Percentiles rank a stretch among this genome's conserved stretches.
phyloP scores from a whole-genome alignment of 2,888 invertebrate species.

The Sesia bembeciformis region DNA sequence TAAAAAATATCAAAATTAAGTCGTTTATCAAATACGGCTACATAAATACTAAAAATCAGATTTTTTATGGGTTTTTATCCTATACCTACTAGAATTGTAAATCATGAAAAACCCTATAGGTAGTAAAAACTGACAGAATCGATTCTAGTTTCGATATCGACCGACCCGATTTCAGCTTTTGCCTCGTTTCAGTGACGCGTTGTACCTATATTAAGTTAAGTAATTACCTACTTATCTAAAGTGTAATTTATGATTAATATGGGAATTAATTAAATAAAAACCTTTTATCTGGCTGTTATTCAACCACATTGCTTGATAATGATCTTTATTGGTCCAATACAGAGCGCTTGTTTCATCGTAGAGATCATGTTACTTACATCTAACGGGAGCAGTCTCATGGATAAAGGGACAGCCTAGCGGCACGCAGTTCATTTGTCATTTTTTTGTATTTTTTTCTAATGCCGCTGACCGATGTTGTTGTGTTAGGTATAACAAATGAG shows the following conservation, averaged over 20 bases:
- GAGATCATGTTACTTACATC: slow-evolving; percentile 40
- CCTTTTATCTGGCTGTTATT: slow-evolving; percentile 1
- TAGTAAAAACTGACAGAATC: no score
- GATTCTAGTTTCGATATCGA: no score
- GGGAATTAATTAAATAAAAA: no score
- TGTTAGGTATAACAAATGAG: slow-evolving; percentile 59
- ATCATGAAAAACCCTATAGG: neutral
- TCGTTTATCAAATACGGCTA: no score
- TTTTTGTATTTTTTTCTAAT: slow-evolving; percentile 50
- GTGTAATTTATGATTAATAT: no score
- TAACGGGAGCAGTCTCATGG: slow-evolving; percentile 65
- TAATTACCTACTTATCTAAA: no score
- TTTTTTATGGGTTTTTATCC: no score
- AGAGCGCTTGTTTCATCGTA: slow-evolving; percentile 49
- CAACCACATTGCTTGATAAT: slow-evolving; percentile 55
- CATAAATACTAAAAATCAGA: no score
- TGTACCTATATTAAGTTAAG: neutral
- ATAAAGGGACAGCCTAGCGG: slow-evolving; percentile 47
- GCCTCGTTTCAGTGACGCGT: neutral
- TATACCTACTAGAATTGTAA: no score
- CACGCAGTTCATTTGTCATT: slow-evolving; percentile 31
- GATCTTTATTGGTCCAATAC: slow-evolving; percentile 57
- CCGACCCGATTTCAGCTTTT: neutral
- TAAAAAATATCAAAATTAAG: no score
- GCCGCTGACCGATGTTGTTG: slow-evolving; percentile 41